A percentile compares a stretch with the other conserved stretches of the same genome.
phyloP scores from a whole-genome alignment of 2,888 invertebrate genomes.

The Drosophila dives region DNA sequence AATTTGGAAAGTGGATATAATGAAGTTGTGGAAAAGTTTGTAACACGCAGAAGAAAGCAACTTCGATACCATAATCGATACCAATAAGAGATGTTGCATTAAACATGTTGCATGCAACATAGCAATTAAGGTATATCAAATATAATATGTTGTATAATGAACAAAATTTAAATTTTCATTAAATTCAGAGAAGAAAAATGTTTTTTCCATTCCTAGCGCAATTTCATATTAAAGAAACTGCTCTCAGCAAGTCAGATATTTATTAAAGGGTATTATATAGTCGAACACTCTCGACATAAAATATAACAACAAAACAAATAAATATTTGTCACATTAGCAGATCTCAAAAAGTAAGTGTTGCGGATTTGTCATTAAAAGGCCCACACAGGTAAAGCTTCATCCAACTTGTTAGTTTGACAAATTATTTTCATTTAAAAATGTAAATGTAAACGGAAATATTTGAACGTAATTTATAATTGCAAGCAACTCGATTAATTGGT shows the following conservation, averaged over 20 bases:
- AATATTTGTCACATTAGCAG: slow-evolving; percentile 32
- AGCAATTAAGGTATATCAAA: too few species aligned
- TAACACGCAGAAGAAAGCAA: neutral
- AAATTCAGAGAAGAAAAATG: neutral
- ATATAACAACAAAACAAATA: neutral
- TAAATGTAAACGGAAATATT: slow-evolving; percentile 73
- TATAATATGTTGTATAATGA: neutral
- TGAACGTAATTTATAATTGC: slow-evolving; percentile 61
- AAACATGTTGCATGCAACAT: too few species aligned
- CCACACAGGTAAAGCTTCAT: slow-evolving; percentile 5
- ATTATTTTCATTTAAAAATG: slow-evolving; percentile 57
- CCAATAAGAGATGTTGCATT: too few species aligned
- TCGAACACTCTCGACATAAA: neutral
- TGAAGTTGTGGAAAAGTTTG: neutral
- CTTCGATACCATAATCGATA: neutral
- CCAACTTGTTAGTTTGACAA: slow-evolving; percentile 53
- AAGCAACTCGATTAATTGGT: slow-evolving; percentile 56
- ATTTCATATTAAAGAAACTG: neutral
- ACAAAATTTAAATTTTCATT: neutral
- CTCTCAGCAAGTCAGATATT: neutral
- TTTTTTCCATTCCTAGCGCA: neutral
- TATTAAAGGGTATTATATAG: neutral
- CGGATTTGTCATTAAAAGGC: slow-evolving; percentile 50
- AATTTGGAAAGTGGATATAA: neutral
- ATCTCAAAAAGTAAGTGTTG: slow-evolving; percentile 33